Conservation (phyloP, 2,888 invertebrate species). For the Electrophaes corylata region DNA sequence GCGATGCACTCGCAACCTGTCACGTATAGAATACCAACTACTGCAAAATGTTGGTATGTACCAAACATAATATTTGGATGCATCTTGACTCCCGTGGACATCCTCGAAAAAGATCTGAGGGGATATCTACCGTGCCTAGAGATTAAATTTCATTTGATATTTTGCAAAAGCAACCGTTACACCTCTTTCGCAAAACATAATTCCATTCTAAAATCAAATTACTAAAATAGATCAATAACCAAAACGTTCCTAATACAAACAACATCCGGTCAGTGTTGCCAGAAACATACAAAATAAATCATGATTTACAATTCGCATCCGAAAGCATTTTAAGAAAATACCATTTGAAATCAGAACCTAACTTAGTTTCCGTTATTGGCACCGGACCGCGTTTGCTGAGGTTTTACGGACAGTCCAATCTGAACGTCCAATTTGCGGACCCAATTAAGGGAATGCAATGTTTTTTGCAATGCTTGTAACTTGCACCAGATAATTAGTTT, state of each 20-base stretch:
- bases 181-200: not conserved
- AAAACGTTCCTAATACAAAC: constrained; percentile 2
- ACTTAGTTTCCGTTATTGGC: constrained; percentile 24
- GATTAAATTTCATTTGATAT: too few species aligned
- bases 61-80: too few species aligned
- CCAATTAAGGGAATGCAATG: constrained; percentile 5
- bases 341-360: constrained; percentile 17
- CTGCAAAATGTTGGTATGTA: too few species aligned
- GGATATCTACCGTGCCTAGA: too few species aligned
- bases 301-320: constrained; percentile 14
- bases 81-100: too few species aligned
- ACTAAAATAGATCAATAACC: not conserved
- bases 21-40: too few species aligned
- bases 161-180: not conserved
- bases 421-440: constrained; percentile 12
- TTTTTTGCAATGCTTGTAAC: not conserved
- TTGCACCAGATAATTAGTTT: not conserved
- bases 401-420: constrained; percentile 12
- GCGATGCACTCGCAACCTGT: too few species aligned
- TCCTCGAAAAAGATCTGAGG: too few species aligned
- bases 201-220: not conserved
- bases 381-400: constrained; percentile 12
- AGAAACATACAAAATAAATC: constrained; percentile 7
- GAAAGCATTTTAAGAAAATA: constrained; percentile 19
- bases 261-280: constrained; percentile 4